Base-by-base conservation (phyloP, 1,140 invertebrate species). In the Calycopis cecrops region DNA sequence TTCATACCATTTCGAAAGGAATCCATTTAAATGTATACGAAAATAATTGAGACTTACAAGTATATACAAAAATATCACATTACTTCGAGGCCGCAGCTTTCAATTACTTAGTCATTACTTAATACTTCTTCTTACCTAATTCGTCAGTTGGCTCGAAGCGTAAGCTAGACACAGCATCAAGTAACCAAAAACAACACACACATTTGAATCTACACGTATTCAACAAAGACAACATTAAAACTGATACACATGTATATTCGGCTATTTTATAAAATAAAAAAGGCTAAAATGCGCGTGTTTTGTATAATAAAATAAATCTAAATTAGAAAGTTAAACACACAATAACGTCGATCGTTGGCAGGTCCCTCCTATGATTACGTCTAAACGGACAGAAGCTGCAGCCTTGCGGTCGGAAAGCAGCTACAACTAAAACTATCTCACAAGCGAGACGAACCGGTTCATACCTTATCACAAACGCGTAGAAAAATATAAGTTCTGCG, bases 41-140 rank as follows among this genome's bases (percentile, higher is more conserved):
- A 87, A 87, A 87, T 87, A 87, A 87, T 71, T 87, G 76, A 77
- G 79, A 83, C 84, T 87, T 85, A 87, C 79, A 85, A 78, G 61
- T 85, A 87, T 87, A 84, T 87, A 87, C 84, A 87, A 87, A 86
- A 87, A 87, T 87, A 87, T 87, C 84, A 87, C 84, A 87, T 82
- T 84, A 87, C 80, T 83, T 85, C 80, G 84, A 87, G 84, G 84
- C 84, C 84, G 84, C 84, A 87, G 81, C 84, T 85, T 87, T 87
- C 79, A 78, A 69, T 79, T 75, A 71, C 78, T 85, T 80, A 86
- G 70, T 82, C 65, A 79, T 74, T 82, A 83, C 66, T 82, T 76
- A 79, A 69, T 71, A 73, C 69, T 65, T 81, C 76, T 79, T 80
- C 79, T 81, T 81, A 84, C 73, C 80, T 86, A 84, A 75, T 67